These are phyloP conservation scores for Acrocephalus scirpaceus DNA, from an alignment of 2,797 vertebrate species.

Conservation along the genomic window DNA sequence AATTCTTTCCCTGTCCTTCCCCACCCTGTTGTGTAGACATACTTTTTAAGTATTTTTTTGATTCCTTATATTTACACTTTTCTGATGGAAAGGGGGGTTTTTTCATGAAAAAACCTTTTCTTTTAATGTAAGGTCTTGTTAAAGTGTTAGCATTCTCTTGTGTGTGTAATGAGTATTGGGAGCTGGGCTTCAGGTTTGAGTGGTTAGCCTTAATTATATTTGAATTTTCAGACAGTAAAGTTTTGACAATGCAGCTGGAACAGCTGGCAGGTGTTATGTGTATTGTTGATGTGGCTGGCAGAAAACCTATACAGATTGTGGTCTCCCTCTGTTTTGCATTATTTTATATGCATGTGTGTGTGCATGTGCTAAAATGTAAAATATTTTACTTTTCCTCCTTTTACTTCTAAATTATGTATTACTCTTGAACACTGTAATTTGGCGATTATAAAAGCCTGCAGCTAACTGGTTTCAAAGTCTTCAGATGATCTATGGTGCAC, in stretches of 20 bases:
- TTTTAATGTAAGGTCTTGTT: background rate
- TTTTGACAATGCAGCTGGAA: background rate
- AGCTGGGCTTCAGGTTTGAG: background rate
- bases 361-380: background rate
- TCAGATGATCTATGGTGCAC: background rate
- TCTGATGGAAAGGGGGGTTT: background rate
- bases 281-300: background rate
- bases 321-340: background rate
- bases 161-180: background rate
- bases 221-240: background rate
- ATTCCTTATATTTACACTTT: background rate
- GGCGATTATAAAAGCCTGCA: background rate
- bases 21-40: background rate
- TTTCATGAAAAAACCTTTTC: accelerated
- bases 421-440: background rate
- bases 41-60: background rate
- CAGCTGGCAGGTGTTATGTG: background rate
- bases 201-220: background rate
- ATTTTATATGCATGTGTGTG: background rate
- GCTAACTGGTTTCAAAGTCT: background rate
- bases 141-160: background rate
- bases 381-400: background rate
- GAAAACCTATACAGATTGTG: background rate
- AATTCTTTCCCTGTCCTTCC: background rate
- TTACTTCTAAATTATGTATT: background rate